These are phyloP conservation scores for Drosophila recens DNA, from an alignment of 2,888 invertebrate genomes.

Conservation along the genomic window DNA sequence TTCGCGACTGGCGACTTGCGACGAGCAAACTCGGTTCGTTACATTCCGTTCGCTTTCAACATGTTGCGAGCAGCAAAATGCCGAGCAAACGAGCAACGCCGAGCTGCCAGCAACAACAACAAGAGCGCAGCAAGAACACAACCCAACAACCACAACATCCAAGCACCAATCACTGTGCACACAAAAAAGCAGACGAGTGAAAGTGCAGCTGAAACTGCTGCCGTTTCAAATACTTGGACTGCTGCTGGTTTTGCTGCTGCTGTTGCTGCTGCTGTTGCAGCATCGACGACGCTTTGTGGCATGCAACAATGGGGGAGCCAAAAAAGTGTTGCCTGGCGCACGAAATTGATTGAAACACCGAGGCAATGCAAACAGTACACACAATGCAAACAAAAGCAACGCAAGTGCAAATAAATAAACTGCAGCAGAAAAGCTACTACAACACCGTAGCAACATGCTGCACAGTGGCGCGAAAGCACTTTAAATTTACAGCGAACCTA, in stretches of 20 bases:
- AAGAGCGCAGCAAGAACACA: no score
- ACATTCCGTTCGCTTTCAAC: constrained; percentile 49
- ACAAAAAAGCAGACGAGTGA: constrained; percentile 19
- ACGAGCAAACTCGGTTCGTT: constrained; percentile 45
- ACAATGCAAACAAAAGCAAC: constrained; percentile 34
- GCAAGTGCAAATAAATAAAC: constrained; percentile 43
- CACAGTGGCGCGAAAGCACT: constrained; percentile 20
- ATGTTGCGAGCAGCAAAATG: constrained; percentile 53
- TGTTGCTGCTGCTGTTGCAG: constrained; percentile 15
- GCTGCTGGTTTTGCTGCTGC: constrained; percentile 14
- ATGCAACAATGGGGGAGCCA: constrained; percentile 5
- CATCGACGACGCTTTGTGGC: constrained; percentile 18
- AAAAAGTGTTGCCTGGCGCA: constrained; percentile 21
- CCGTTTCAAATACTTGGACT: neutral
- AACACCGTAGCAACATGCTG: constrained; percentile 10
- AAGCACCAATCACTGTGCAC: constrained; percentile 2
- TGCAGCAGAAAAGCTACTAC: constrained; percentile 21
- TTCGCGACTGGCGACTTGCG: constrained; percentile 41
- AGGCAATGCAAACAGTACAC: constrained; percentile 30
- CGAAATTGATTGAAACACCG: constrained; percentile 51
- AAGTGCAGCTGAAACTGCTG: constrained; percentile 37
- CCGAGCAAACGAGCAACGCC: constrained; percentile 4
- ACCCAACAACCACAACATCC: neutral
- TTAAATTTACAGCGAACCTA: neutral
- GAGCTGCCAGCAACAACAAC: neutral